A percentile compares a stretch with the other conserved stretches of the same genome.
These are phyloP conservation scores for Leucoptera coffeella DNA, from an alignment of 2,888 invertebrate species.

Conservation along the genomic window DNA sequence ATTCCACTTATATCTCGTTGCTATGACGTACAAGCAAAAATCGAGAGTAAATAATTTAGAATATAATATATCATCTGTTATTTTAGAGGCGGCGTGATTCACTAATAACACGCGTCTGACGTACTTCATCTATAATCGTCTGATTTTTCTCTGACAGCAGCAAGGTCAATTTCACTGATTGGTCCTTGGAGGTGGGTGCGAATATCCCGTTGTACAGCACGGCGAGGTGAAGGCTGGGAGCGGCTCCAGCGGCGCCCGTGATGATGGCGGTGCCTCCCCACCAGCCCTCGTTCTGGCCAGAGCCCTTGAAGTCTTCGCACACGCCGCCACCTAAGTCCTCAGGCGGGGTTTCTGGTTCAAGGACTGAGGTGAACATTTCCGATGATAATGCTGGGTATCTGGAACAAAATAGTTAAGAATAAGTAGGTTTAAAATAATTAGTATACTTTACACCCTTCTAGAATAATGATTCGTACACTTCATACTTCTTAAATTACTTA, in stretches of 20 bases:
- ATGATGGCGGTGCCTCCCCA: constrained; percentile 86
- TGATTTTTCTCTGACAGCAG: constrained; percentile 67
- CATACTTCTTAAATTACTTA: no score
- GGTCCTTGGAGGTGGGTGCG: constrained; percentile 56
- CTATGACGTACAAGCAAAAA: no score
- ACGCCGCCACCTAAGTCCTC: constrained; percentile 51
- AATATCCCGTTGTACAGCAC: constrained; percentile 80
- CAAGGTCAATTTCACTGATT: constrained; percentile 63
- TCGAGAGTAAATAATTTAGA: no score
- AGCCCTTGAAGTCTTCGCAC: constrained; percentile 43
- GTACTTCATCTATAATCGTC: constrained; percentile 67
- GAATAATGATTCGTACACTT: no score
- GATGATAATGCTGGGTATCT: constrained; percentile 68
- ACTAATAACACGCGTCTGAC: not conserved
- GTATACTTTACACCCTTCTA: no score
- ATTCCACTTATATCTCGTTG: no score
- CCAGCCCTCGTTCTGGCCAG: constrained; percentile 60
- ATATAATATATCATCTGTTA: no score
- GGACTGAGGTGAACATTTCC: constrained; percentile 74
- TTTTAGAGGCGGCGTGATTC: not conserved
- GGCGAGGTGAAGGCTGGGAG: constrained; percentile 75
- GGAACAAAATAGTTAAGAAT: no score
- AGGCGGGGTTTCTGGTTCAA: constrained; percentile 62
- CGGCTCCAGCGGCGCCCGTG: constrained; percentile 71
- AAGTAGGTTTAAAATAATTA: no score